These are phyloP conservation scores for Xyrauchen texanus DNA, from an alignment of 2,113 vertebrate species.

Conservation along the genomic window DNA sequence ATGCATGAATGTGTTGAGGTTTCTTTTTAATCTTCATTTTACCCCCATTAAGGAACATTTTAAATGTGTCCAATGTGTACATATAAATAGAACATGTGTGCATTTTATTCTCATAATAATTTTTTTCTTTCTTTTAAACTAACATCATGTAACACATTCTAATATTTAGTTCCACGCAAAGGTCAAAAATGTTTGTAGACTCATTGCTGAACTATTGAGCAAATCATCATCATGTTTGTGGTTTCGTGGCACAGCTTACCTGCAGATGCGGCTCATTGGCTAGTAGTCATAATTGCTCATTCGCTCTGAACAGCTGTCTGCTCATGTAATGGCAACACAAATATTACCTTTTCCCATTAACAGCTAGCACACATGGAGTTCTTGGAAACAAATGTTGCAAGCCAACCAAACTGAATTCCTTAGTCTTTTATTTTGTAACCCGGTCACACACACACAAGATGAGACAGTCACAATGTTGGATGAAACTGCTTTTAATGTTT, in stretches of 20 bases:
- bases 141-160: too few relatives aligned
- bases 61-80: too few relatives aligned
- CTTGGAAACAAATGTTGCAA: background rate
- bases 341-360: conserved; percentile 37
- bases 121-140: too few relatives aligned
- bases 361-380: conserved; percentile 2
- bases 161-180: conserved; percentile 39
- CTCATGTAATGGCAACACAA: conserved; percentile 11
- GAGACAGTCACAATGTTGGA: too few relatives aligned
- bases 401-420: too few relatives aligned
- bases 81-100: too few relatives aligned
- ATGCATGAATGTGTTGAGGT: background rate
- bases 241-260: conserved; percentile 18
- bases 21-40: background rate
- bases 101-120: too few relatives aligned
- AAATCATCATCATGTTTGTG: background rate
- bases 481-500: too few relatives aligned
- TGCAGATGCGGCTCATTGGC: conserved; percentile 30
- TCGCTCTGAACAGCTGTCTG: conserved; percentile 5
- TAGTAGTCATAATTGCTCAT: conserved; percentile 15
- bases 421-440: background rate
- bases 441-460: too few relatives aligned
- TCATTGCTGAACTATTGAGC: background rate
- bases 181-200: background rate
- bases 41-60: background rate